Base-by-base conservation (phyloP, 1,140 invertebrate species). In the Elymnias hypermnestra region DNA sequence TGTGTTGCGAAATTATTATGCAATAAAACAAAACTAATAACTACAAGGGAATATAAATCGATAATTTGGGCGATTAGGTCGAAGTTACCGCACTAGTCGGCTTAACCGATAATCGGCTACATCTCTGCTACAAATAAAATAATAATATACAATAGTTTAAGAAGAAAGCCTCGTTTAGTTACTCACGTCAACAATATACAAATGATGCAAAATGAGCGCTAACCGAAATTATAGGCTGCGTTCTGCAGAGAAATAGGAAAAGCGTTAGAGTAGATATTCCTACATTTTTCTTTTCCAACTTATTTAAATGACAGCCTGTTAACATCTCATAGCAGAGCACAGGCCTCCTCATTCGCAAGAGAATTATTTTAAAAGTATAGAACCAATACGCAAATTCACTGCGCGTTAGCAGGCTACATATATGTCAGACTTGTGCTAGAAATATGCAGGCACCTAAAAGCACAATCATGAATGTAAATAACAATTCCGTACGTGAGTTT, bases 181-280 rank as follows among this genome's bases (percentile, higher is more conserved):
- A 47, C 69, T 72, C 62, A 67, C 72, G 76, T 67, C 38, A 72
- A 66, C 45, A 45, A 35, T 62, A 37, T 52, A 63, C 63, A 69
- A 83, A 67, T 83, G 75, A 69, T 73, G 67, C 63, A 61, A 69
- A 68, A 44, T 42, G 66, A 52, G 65, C 66, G 65, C 65, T 66
- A 68, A 67, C 76, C 74, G 69, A 82, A 84, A 84, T 78, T 84
- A 84, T 78, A 82, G 68, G 63, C 68, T 45, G 67, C 41, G 57
- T 53, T 73, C 47, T 46, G 46, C 57, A 55, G 15, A 33, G 15
- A 72, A 47, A 76, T 63, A 76, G 50, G 26, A 61, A 43, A 54
- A 62, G 36, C 49, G 19, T n/a, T 53, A 22, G 77, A 83, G 61
- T 15, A 29, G 26, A 29, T 12, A 12, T 0, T 5, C n/a, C n/a